Conservation (phyloP, 2,797 vertebrate species). For the Carapus acus region DNA sequence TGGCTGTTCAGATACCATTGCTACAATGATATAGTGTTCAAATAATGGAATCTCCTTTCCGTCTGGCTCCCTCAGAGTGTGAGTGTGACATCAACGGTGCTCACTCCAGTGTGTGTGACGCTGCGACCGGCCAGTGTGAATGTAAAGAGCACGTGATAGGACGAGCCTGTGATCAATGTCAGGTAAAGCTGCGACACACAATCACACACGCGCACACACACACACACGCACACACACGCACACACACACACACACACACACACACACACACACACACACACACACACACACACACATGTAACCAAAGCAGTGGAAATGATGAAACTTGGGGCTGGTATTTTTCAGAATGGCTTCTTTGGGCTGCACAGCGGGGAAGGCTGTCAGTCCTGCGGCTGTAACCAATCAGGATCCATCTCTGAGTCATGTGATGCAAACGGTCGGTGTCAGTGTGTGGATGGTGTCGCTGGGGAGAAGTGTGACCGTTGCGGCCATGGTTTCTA, state of each 20-base stretch:
- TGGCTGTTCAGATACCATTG: too few species aligned
- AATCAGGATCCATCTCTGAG: constrained; percentile 68
- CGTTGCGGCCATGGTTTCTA: constrained; percentile 79
- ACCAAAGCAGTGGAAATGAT: too few species aligned
- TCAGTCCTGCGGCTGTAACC: constrained; percentile 76
- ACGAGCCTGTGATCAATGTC: constrained; percentile 79
- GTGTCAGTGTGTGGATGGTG: constrained; percentile 79
- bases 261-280: background rate
- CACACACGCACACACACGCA: background rate
- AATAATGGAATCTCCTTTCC: background rate
- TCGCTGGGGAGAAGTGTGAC: constrained; percentile 81
- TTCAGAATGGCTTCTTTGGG: constrained; percentile 79
- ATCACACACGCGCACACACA: background rate
- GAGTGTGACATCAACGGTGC: constrained; percentile 77
- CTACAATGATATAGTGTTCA: too few species aligned
- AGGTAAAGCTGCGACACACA: constrained; percentile 62
- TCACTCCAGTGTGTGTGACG: constrained; percentile 74
- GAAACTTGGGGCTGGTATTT: constrained; percentile 5
- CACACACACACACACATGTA: background rate
- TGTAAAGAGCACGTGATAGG: constrained; percentile 80
- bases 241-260: background rate
- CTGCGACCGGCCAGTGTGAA: constrained; percentile 76
- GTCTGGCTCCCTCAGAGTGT: constrained; percentile 71
- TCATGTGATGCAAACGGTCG: constrained; percentile 75
- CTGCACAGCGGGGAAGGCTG: constrained; percentile 76